Evolutionary conservation across 92 coral and sea anemone species (phyloP), one percentile per base, ranked within the genome.

Genomic region (Palythoa caribaeorum): DNA sequence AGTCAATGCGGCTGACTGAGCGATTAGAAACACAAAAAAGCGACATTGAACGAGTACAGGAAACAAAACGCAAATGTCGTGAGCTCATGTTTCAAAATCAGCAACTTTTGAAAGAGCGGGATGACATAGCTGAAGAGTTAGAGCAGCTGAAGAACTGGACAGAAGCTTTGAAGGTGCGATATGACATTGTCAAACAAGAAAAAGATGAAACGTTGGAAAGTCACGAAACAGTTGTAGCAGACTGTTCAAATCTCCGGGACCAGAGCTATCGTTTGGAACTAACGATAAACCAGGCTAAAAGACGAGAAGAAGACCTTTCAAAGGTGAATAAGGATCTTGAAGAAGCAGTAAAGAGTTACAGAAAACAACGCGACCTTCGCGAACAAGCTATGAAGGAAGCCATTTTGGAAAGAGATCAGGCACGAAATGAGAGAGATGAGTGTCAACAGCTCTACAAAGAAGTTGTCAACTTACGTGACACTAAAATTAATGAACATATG

Each of bases 171-270:
- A 97, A 95, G 77, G 94, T 96, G 2, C 94, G 97, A 2, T 97
- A 92, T 84, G 99, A 97, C 75, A 97, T 97, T 71, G 98, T 97
- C 38, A 98, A 95, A 83, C 90, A 77, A 54, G 99, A 97, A 74
- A 91, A 92, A 51, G 92, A 92, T 53, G 96, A 92, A 89, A 95
- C 96, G 1, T 89, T 91, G 78, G 95, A 92, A 51, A 93, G 92
- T 70, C 99, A 97, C 36, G 96, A 96, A 60, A 85, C 85, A 17
- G 91, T 94, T 5, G 94, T 94, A 14, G 96, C 98, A 0, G 99
- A 97, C 77, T 94, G 84, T 72, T 93, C 95, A 6, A 92, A 84
- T 5, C 90, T 97, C 36, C 93, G 96, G 6, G 93, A 95, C 57
- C 93, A 92, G 62, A 88, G 92, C 14, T 92, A 95, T 84, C 96